Base-by-base conservation (phyloP, 2,797 vertebrate species). In the Aphelocoma californica region DNA sequence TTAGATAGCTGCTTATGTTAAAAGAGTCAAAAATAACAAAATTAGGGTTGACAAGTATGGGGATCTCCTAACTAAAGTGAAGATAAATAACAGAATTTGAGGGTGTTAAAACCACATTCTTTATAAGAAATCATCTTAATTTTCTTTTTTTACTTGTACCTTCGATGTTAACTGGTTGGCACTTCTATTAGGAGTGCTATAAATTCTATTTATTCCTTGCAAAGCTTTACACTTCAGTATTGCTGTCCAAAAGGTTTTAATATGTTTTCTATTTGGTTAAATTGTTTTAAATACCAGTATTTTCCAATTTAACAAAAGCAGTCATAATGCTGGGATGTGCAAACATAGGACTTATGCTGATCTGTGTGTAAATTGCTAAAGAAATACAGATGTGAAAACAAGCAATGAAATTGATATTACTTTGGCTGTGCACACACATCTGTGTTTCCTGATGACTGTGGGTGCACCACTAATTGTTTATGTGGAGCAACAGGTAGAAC, bases 341-440 rank as follows among this genome's bases (percentile, higher is more conserved):
- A 62, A 86, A 73, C 24, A 11, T 4, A 14, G 36, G 15, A 67
- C 20, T 26, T 32, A 32, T 26, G 73, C 57, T 72, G 62, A 65
- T 28, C 29, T 28, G 13, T 61, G 29, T n/a, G 28, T 86, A 62
- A 80, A 70, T 38, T 47, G 51, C 47, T 80, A 4, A 50, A 77
- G 61, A 66, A 56, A 75, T 51, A 50, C 10, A 69, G 42, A 17
- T 20, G 16, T 28, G 82, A 77, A 73, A 84, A 38, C 12, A 65
- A 66, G 60, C 0, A 0, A 62, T 54, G 9, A 54, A 78, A 47
- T 31, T 3, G 18, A 3, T 72, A 17, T 34, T 56, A 13, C 15
- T 48, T 60, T 25, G 42, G 61, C 25, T 85, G 54, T 24, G 64
- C 38, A 36, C 26, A 2, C 26, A 4, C 1, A 1, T 29, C 7